Conservation (phyloP, 2,113 vertebrate genomes). For the Buteo buteo region DNA sequence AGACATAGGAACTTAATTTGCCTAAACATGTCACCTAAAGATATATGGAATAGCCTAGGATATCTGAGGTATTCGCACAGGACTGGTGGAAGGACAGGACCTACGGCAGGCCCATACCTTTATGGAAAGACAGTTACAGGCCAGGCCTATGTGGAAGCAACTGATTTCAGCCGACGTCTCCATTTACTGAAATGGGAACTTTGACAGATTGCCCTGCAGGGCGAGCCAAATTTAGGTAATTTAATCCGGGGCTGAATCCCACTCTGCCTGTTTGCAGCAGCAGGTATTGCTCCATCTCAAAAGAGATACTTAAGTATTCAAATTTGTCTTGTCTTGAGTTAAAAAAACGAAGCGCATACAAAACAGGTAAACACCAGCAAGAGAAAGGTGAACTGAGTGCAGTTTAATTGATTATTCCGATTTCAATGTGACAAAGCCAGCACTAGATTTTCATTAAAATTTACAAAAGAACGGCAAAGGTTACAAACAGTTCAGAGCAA, state of each 20-base stretch:
- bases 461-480: conserved; percentile 10
- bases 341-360: not conserved
- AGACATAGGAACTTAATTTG: not conserved
- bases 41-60: not conserved
- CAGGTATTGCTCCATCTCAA: not conserved
- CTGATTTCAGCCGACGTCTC: not conserved
- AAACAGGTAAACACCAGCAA: not conserved
- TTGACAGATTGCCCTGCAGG: not conserved
- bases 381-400: not conserved
- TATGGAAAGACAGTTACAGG: not conserved
- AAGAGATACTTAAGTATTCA: not conserved
- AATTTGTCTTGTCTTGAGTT: not conserved
- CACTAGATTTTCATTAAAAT: conserved; percentile 43
- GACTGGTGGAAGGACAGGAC: not conserved
- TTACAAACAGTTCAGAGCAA: conserved; percentile 24
- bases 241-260: not conserved
- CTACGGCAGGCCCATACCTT: fast-evolving
- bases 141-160: not conserved
- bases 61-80: not conserved
- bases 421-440: conserved; percentile 9
- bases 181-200: not conserved
- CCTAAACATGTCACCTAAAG: not conserved
- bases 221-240: not conserved
- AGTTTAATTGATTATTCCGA: conserved; percentile 23
- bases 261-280: not conserved